phyloP scores from a whole-genome alignment of 92 coral and sea anemone genomes.

The Zoanthus solanderi region DNA sequence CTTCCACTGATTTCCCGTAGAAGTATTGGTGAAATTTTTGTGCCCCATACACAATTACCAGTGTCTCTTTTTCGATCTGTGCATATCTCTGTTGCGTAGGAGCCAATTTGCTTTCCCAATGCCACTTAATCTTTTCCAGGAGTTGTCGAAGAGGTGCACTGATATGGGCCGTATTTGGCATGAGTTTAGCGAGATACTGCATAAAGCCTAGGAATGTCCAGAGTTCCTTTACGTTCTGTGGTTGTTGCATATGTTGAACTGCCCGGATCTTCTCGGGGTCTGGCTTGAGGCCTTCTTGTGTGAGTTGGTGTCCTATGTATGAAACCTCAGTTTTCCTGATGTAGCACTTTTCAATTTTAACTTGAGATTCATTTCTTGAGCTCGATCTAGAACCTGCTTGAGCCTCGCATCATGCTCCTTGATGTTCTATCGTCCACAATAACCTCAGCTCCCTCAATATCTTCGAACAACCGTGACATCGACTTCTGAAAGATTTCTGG shows the following conservation, averaged over 20 bases:
- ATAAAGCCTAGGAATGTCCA: slow-evolving; percentile 45
- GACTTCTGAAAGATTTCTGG: not conserved
- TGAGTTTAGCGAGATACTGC: slow-evolving; percentile 24
- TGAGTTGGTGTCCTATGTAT: slow-evolving; percentile 68
- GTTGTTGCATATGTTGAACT: slow-evolving; percentile 38
- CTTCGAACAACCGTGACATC: not conserved
- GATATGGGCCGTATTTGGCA: not conserved
- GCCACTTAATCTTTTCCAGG: not conserved
- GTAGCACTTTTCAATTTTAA: too few species aligned
- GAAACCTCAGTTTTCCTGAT: not conserved
- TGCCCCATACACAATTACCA: not conserved
- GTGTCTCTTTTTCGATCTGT: not conserved
- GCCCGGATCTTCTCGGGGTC: slow-evolving; percentile 67
- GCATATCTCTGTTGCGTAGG: not conserved
- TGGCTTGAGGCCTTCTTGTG: slow-evolving; percentile 69
- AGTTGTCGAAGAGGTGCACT: not conserved
- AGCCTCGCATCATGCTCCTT: slow-evolving; percentile 55
- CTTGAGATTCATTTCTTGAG: slow-evolving; percentile 60
- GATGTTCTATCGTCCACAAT: not conserved
- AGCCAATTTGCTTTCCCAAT: slow-evolving; percentile 1
- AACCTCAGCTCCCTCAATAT: not conserved
- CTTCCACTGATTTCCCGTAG: not conserved
- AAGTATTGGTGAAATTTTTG: not conserved
- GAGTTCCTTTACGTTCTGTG: slow-evolving; percentile 34
- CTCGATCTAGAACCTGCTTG: slow-evolving; percentile 25